These are phyloP conservation scores for Meloidogyne floridensis DNA, from an alignment of 1,140 invertebrate species.

Conservation along the genomic window DNA sequence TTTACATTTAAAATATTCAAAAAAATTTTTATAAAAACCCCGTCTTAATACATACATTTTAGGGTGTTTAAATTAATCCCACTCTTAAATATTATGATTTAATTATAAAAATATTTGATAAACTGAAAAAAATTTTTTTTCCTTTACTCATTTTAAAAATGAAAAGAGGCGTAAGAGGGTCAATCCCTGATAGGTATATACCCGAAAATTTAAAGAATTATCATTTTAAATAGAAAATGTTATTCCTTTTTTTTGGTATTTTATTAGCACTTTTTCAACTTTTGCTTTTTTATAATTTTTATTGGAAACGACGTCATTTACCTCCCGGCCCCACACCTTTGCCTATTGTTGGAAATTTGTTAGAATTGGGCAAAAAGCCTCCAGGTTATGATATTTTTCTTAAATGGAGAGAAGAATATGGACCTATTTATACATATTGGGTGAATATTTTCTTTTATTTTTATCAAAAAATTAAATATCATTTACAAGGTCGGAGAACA, in stretches of 20 bases:
- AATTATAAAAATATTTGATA: too few relatives aligned
- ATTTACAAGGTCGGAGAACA: neutral
- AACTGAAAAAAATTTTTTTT: too few relatives aligned
- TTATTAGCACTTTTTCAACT: neutral
- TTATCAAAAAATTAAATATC: neutral
- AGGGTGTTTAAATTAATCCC: too few relatives aligned
- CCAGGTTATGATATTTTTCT: slow-evolving; percentile 22
- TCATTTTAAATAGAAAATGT: neutral
- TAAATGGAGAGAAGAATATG: slow-evolving; percentile 34
- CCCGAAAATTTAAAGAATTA: too few relatives aligned
- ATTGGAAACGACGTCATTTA: slow-evolving; percentile 22
- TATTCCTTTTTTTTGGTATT: neutral
- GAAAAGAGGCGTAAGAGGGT: too few relatives aligned
- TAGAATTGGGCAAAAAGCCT: neutral
- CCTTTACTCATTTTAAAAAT: too few relatives aligned
- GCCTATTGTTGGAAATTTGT: slow-evolving; percentile 27
- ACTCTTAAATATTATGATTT: too few relatives aligned
- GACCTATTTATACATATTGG: slow-evolving; percentile 39
- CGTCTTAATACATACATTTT: too few relatives aligned
- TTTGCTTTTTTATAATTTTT: slow-evolving; percentile 20
- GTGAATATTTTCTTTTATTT: neutral
- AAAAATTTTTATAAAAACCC: too few relatives aligned
- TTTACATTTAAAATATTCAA: too few relatives aligned
- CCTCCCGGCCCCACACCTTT: slow-evolving; percentile 28
- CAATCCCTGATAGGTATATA: too few relatives aligned